Percentiles rank a stretch among this genome's conserved stretches.
phyloP scores from a whole-genome alignment of 2,797 vertebrate species.

The Amphiprion clarkii region DNA sequence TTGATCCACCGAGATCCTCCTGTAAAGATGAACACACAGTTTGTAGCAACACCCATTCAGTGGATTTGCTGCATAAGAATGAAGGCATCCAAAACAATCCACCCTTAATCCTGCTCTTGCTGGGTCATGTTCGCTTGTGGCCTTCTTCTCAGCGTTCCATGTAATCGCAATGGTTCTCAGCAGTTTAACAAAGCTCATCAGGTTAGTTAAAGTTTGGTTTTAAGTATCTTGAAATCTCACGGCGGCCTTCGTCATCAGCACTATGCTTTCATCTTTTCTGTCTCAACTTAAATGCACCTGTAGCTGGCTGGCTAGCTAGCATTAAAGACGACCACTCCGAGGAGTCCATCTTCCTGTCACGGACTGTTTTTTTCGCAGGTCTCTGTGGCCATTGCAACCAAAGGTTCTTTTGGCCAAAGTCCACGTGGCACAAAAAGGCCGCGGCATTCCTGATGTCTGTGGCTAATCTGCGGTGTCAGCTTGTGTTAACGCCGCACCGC shows the following conservation, averaged over 20 bases:
- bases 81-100: too few relatives aligned
- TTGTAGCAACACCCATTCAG: not conserved
- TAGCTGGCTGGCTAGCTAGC: not conserved
- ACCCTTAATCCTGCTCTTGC: not conserved
- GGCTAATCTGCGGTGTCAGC: slow-evolving; percentile 99
- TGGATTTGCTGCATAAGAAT: not conserved
- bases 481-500: slow-evolving; percentile 97
- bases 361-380: slow-evolving; percentile 76
- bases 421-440: slow-evolving; percentile 96
- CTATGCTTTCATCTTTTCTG: not conserved
- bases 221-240: not conserved
- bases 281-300: slow-evolving; percentile 2
- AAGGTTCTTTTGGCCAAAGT: slow-evolving; percentile 94
- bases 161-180: too few relatives aligned
- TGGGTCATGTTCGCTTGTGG: not conserved
- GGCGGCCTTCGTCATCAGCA: slow-evolving; percentile 13
- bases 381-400: slow-evolving; percentile 84
- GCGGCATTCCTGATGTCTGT: slow-evolving; percentile 99
- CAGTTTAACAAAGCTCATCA: too few relatives aligned
- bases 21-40: not conserved
- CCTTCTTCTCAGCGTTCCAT: too few relatives aligned
- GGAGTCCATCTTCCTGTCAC: slow-evolving; percentile 50
- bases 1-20: not conserved
- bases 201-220: too few relatives aligned
- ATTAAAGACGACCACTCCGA: slow-evolving; percentile 2